Conservation (phyloP, 2,888 invertebrate genomes). For the Hemaris fuciformis region DNA sequence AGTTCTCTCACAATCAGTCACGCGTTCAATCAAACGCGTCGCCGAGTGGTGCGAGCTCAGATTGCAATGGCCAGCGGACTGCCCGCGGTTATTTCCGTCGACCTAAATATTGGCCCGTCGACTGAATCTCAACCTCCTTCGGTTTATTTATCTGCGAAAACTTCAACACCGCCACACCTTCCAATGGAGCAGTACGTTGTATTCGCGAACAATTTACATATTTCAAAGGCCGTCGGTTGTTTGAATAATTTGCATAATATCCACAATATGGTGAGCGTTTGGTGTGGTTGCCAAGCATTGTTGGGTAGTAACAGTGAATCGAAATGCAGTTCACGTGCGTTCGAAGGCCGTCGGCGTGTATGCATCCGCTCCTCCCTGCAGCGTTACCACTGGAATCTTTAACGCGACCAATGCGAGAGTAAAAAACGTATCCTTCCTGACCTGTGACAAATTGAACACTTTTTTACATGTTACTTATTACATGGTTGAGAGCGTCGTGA, state of each 20-base stretch:
- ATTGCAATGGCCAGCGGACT: slow-evolving; percentile 35
- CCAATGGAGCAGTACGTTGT: neutral
- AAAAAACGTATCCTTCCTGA: slow-evolving; percentile 44
- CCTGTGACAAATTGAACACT: slow-evolving; percentile 57
- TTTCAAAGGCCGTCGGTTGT: slow-evolving; percentile 24
- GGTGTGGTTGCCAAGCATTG: slow-evolving; percentile 23
- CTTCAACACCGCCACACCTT: slow-evolving; percentile 3
- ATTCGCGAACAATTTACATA: slow-evolving; percentile 26
- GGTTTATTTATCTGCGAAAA: slow-evolving; percentile 41
- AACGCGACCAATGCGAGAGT: slow-evolving; percentile 7
- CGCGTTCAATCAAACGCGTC: slow-evolving; percentile 21
- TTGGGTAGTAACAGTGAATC: slow-evolving; percentile 40
- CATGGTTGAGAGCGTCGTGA: neutral
- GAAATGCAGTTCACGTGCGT: slow-evolving; percentile 61
- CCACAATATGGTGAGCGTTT: neutral
- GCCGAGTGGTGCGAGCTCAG: slow-evolving; percentile 18
- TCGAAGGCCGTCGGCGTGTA: slow-evolving; percentile 54
- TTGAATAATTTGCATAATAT: slow-evolving; percentile 7
- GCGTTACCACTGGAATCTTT: slow-evolving; percentile 14
- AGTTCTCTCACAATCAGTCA: slow-evolving; percentile 11
- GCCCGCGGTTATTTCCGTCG: slow-evolving; percentile 69
- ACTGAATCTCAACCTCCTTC: slow-evolving; percentile 40
- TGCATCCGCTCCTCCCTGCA: slow-evolving; percentile 53
- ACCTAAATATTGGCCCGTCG: slow-evolving; percentile 74
- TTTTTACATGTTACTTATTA: slow-evolving; percentile 25